Conservation (phyloP, 2,113 vertebrate genomes). For the Rutilus rutilus region DNA sequence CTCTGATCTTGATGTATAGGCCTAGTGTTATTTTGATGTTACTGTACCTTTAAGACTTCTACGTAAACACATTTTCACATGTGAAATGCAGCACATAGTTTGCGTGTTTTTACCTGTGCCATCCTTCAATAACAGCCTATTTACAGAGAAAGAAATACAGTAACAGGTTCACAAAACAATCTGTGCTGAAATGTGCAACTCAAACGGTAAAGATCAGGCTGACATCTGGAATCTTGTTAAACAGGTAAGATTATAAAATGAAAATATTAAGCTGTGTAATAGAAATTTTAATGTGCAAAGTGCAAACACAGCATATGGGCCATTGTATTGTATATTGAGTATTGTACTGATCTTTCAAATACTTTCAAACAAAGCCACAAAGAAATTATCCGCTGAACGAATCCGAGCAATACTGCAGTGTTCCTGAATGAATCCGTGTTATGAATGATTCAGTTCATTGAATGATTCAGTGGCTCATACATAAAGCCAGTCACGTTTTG, state of each 20-base stretch:
- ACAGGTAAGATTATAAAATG: not conserved
- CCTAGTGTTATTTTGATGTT: not conserved
- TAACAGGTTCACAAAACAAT: not conserved
- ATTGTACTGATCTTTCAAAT: not conserved
- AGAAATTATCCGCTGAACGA: not conserved
- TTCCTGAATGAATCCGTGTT: not conserved
- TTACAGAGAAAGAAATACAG: not conserved
- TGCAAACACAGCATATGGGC: not conserved
- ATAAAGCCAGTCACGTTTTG: not conserved
- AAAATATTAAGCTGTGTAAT: not conserved
- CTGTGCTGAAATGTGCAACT: not conserved
- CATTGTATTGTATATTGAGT: not conserved
- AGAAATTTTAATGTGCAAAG: not conserved
- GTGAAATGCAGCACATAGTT: too few species aligned
- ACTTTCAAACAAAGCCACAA: not conserved
- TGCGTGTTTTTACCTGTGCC: too few species aligned
- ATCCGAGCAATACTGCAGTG: not conserved
- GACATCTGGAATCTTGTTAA: not conserved
- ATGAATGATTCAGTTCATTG: not conserved
- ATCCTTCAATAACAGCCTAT: not conserved
- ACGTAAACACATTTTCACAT: not conserved
- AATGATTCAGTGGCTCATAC: not conserved
- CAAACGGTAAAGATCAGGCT: not conserved
- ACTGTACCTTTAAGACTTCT: not conserved
- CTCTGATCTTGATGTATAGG: not conserved